Evolutionary conservation across 2,113 vertebrate species (phyloP).

Genomic region (Dromiciops gliroides): DNA sequence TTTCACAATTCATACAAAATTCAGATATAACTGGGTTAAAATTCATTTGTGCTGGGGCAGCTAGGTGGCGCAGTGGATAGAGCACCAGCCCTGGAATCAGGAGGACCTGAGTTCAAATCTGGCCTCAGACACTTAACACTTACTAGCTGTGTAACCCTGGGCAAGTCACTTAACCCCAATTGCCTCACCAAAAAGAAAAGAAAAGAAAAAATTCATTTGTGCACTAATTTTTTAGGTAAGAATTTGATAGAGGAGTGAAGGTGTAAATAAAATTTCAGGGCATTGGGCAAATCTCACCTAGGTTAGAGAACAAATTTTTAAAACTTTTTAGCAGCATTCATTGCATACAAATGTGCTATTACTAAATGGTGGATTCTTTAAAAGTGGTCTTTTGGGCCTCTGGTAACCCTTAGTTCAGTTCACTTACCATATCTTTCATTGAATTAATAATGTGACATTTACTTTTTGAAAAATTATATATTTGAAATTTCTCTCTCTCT

Average conservation of each 20-base stretch:
- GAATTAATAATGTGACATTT: not conserved
- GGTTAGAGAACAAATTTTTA: not conserved
- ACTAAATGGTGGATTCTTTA: not conserved
- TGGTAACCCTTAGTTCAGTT: not conserved
- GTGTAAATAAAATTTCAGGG: not conserved
- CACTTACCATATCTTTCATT: not conserved
- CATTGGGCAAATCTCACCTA: not conserved
- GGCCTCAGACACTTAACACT: too few species aligned
- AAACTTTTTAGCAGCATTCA: not conserved
- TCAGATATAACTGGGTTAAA: not conserved
- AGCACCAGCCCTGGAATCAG: too few species aligned
- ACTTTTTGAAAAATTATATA: not conserved
- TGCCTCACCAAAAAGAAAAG: too few species aligned
- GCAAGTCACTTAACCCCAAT: too few species aligned
- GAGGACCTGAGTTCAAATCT: too few species aligned
- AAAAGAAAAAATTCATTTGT: not conserved
- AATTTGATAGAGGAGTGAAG: not conserved
- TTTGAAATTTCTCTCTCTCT: not conserved
- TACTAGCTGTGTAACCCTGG: too few species aligned
- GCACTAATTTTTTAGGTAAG: not conserved
- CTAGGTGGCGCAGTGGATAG: too few species aligned
- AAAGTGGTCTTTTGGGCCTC: not conserved
- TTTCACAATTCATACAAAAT: not conserved
- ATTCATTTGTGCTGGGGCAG: too few species aligned
- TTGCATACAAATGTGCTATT: not conserved